Evolutionary conservation across 2,113 vertebrate species (phyloP).

Genomic region (Brachyhypopomus gauderio): DNA sequence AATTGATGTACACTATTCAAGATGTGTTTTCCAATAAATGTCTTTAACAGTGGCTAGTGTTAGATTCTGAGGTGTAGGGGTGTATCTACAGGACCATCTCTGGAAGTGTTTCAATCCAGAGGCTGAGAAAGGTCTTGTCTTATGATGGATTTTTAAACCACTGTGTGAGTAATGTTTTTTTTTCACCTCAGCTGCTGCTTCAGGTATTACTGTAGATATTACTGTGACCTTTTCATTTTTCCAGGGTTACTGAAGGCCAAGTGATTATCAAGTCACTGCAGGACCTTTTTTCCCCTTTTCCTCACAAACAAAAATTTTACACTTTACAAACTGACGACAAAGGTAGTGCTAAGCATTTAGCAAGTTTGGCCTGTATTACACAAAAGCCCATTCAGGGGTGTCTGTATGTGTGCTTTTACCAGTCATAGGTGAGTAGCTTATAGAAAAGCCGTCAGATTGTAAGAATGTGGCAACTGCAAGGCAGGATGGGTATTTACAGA

Average conservation of each 20-base stretch:
- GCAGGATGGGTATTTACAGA: not conserved
- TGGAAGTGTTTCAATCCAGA: conserved; percentile 3
- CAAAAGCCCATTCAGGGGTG: not conserved
- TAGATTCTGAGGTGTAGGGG: not conserved
- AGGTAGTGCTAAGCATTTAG: not conserved
- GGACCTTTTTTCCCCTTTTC: not conserved
- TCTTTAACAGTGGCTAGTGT: not conserved
- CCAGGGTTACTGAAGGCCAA: not conserved
- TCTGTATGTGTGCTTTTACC: not conserved
- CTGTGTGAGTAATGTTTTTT: not conserved
- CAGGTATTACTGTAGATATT: not conserved
- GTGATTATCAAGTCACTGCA: conserved; percentile 2
- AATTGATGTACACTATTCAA: not conserved
- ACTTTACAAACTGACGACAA: not conserved
- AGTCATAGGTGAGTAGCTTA: not conserved
- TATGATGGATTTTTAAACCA: conserved; percentile 4
- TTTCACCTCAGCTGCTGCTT: not conserved
- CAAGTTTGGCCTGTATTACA: not conserved
- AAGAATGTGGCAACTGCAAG: not conserved
- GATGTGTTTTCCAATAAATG: not conserved
- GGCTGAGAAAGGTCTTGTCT: not conserved
- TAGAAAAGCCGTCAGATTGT: not conserved
- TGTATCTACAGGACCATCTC: not conserved
- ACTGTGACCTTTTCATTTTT: conserved; percentile 1
- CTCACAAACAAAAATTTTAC: not conserved